phyloP scores from a whole-genome alignment of 2,888 invertebrate species.

The Antheraea yamamai region DNA sequence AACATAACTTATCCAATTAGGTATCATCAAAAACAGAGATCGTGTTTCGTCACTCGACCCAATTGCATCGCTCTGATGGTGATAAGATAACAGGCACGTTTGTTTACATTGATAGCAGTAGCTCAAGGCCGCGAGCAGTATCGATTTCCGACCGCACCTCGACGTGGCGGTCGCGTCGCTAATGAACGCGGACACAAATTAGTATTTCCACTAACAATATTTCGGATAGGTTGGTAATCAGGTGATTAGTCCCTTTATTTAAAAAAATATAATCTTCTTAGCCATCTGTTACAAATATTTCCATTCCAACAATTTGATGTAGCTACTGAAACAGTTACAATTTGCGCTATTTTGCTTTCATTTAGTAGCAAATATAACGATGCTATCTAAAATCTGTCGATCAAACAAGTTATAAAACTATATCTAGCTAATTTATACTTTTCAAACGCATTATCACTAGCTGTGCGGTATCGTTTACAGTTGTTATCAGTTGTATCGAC shows the following conservation, averaged over 20 bases:
- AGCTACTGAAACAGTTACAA: not conserved
- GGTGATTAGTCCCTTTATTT: slow-evolving; percentile 1
- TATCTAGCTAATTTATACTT: not conserved
- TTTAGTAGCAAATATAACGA: not conserved
- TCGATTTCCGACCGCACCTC: slow-evolving; percentile 30
- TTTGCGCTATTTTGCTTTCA: not conserved
- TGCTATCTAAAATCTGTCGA: not conserved
- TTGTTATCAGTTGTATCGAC: not conserved
- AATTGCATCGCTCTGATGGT: slow-evolving; percentile 38
- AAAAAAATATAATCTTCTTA: not conserved
- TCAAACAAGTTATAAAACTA: not conserved
- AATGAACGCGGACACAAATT: not conserved
- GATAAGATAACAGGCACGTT: slow-evolving; percentile 53
- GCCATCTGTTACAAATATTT: not conserved
- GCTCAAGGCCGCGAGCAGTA: slow-evolving; percentile 37
- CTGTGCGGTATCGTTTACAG: not conserved
- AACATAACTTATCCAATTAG: not conserved
- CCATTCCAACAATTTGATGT: not conserved
- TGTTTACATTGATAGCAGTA: slow-evolving; percentile 48
- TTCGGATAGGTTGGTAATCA: not conserved
- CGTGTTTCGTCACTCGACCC: slow-evolving; percentile 56
- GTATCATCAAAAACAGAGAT: slow-evolving; percentile 10
- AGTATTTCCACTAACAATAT: not conserved
- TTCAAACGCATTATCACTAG: not conserved
- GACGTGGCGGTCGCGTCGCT: slow-evolving; percentile 16